A percentile compares a stretch with the other conserved stretches of the same genome.
Evolutionary conservation across 1,140 invertebrate species (phyloP).

Genomic region (Mizuhopecten yessoensis): DNA sequence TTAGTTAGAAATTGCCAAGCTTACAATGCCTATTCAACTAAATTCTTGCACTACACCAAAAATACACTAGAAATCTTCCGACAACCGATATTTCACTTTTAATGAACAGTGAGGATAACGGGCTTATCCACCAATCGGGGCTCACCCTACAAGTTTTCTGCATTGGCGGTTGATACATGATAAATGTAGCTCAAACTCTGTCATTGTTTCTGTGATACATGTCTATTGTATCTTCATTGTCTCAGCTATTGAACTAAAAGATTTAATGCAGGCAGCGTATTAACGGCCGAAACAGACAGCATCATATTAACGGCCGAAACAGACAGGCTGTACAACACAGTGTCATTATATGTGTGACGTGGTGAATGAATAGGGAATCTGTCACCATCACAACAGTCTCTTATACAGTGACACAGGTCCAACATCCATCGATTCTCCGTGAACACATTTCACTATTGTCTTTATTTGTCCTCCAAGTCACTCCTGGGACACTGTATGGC

Average conservation of each 20-base stretch:
- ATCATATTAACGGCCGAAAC: too few species aligned
- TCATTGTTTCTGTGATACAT: not conserved
- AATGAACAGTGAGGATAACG: not conserved
- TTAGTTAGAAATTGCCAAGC: not conserved
- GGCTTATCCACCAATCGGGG: not conserved
- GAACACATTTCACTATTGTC: not conserved
- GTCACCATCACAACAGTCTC: too few species aligned
- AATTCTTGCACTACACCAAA: not conserved
- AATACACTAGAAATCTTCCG: not conserved
- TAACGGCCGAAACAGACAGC: too few species aligned
- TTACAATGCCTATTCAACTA: not conserved
- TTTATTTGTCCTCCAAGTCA: not conserved
- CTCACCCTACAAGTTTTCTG: not conserved
- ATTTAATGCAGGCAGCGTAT: too few species aligned
- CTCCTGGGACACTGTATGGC: too few species aligned
- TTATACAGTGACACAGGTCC: too few species aligned
- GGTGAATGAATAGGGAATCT: not conserved
- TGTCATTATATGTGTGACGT: not conserved
- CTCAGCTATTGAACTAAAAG: too few species aligned
- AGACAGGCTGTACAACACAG: not conserved
- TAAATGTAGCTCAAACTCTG: too few species aligned
- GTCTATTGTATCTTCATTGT: too few species aligned
- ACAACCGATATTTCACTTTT: too few species aligned
- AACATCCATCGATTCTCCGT: not conserved
- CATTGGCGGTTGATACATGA: too few species aligned